A percentile compares a stretch with the other conserved stretches of the same genome.
These are phyloP conservation scores for Nycticorax nycticorax DNA, from an alignment of 2,113 vertebrate species.

Conservation along the genomic window DNA sequence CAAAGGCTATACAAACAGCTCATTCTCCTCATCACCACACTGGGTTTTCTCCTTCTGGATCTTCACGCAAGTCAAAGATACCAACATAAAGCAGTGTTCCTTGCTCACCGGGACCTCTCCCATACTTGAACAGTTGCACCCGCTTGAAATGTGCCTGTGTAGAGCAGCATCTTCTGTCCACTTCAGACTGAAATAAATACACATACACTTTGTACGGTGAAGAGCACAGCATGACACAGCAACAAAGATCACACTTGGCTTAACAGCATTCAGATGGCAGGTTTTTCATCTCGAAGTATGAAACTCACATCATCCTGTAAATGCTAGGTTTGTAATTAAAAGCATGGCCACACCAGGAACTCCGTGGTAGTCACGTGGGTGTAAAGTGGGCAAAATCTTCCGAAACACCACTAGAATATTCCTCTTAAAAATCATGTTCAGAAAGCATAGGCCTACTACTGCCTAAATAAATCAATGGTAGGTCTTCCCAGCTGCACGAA, in stretches of 20 bases:
- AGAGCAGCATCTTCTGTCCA: background rate
- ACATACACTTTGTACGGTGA: rapidly evolving
- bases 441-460: background rate
- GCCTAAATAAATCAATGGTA: background rate
- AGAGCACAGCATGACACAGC: background rate
- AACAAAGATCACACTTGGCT: background rate
- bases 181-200: background rate
- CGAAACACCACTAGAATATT: background rate
- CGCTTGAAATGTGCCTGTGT: rapidly evolving
- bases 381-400: background rate
- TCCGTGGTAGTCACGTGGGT: rapidly evolving
- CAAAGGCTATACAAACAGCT: background rate
- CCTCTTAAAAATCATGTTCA: background rate
- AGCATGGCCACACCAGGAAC: background rate
- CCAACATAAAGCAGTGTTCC: background rate
- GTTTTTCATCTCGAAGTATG: background rate
- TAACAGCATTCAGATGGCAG: background rate
- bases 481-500: background rate
- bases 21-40: background rate
- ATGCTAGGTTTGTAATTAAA: background rate
- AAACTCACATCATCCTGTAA: background rate
- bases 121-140: background rate
- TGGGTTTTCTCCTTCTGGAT: background rate
- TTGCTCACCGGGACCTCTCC: background rate
- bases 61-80: background rate